Evolutionary conservation across 2,797 vertebrate genomes (phyloP).

Genomic region (Dallia pectoralis): DNA sequence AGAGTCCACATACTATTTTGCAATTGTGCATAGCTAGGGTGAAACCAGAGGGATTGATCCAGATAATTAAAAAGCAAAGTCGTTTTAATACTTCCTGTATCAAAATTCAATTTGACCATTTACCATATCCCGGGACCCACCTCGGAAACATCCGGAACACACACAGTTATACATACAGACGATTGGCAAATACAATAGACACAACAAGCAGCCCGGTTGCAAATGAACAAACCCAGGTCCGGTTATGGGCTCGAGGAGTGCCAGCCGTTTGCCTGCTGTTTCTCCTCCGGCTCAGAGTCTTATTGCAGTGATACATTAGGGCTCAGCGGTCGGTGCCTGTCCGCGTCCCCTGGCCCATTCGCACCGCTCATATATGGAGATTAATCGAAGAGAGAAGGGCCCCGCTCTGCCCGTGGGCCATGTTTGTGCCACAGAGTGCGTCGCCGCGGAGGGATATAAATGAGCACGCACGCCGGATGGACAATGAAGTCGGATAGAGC

Average conservation of each 20-base stretch:
- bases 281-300: conserved; percentile 6
- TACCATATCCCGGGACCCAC: background rate
- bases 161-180: background rate
- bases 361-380: conserved; percentile 46
- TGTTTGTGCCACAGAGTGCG: conserved; percentile 42
- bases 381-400: conserved; percentile 46
- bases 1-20: background rate
- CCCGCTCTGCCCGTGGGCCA: conserved; percentile 46
- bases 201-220: background rate
- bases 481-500: conserved; percentile 60
- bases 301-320: conserved; percentile 52
- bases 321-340: conserved; percentile 45
- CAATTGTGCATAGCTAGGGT: background rate
- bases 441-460: conserved; percentile 49
- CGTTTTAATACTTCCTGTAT: background rate
- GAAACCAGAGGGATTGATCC: background rate
- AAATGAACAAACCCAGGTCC: conserved; percentile 5
- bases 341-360: conserved; percentile 30
- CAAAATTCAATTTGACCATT: background rate
- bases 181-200: background rate
- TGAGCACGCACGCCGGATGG: conserved; percentile 50
- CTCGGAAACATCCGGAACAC: background rate
- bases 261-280: conserved; percentile 30
- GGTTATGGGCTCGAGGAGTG: background rate
- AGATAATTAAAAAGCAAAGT: background rate